A percentile compares a stretch with the other conserved stretches of the same genome.
These are phyloP conservation scores for Platyrinchus mystaceus DNA, from an alignment of 2,797 vertebrate species.

Conservation along the genomic window DNA sequence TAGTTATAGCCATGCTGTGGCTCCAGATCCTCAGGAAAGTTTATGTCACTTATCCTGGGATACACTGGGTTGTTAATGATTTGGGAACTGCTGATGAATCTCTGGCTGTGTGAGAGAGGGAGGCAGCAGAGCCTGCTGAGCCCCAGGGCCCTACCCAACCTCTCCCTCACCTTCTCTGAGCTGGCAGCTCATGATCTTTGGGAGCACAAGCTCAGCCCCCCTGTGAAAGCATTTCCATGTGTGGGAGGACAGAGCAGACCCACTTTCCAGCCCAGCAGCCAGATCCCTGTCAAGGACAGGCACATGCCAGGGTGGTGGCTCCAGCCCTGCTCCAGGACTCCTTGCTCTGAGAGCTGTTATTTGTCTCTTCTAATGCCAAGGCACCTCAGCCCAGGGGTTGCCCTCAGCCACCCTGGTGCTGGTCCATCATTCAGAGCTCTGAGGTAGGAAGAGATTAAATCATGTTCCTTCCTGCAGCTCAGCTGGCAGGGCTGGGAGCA, in stretches of 20 bases:
- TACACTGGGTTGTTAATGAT: neutral
- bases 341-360: neutral
- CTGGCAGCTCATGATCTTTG: neutral
- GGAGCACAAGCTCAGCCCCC: rapidly evolving
- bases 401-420: neutral
- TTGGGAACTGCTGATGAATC: neutral
- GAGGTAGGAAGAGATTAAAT: neutral
- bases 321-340: neutral
- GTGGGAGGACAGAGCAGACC: neutral
- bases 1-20: neutral
- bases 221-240: neutral
- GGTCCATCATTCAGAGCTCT: neutral
- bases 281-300: neutral
- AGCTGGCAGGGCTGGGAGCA: neutral
- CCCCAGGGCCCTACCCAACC: neutral
- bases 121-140: neutral
- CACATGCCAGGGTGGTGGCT: neutral
- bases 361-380: neutral
- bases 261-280: neutral
- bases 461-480: neutral
- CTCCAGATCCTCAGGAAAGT: neutral
- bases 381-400: neutral
- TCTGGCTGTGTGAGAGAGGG: neutral
- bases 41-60: neutral
- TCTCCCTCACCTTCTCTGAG: neutral